Conservation (phyloP, 2,888 invertebrate species). For the Slavum lentiscoides region DNA sequence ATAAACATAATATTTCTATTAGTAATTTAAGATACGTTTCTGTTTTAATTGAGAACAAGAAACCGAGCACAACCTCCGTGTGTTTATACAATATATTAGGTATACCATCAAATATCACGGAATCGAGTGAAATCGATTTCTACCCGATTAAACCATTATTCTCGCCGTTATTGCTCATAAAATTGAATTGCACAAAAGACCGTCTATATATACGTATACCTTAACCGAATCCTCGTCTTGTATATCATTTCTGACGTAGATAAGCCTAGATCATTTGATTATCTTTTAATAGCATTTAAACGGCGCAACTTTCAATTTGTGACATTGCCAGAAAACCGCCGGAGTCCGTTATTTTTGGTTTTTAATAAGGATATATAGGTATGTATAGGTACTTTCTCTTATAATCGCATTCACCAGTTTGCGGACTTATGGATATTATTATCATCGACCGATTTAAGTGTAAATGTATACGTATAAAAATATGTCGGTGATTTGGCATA, state of each 20-base stretch:
- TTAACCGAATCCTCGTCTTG: neutral
- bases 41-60: no score
- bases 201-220: neutral
- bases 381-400: neutral
- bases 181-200: constrained; percentile 24
- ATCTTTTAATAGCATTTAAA: constrained; percentile 40
- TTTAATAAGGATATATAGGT: neutral
- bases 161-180: constrained; percentile 3
- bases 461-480: neutral
- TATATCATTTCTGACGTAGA: neutral
- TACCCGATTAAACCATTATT: constrained; percentile 33
- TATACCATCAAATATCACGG: no score
- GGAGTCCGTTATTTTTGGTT: neutral
- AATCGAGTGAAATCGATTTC: neutral
- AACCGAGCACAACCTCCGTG: no score
- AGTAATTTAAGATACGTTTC: no score
- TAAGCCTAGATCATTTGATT: constrained; percentile 23
- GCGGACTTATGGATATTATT: neutral
- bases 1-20: no score
- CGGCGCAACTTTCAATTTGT: constrained; percentile 23
- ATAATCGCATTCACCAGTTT: neutral
- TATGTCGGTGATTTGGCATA: neutral
- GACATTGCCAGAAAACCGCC: constrained; percentile 17
- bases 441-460: neutral
- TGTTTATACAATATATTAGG: no score